Conservation (phyloP, 1,140 invertebrate species). For the Tribolium castaneum region DNA sequence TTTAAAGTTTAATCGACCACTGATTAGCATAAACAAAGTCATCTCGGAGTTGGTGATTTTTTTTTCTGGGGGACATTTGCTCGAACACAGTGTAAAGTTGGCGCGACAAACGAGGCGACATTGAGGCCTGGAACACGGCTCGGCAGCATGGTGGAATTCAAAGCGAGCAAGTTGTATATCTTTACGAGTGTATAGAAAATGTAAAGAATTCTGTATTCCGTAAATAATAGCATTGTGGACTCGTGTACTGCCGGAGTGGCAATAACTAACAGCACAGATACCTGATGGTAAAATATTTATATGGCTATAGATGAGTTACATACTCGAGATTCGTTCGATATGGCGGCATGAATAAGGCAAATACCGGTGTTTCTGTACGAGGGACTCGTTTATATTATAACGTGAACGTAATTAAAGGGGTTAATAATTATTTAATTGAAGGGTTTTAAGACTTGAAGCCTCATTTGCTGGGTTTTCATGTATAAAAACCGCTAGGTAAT, state of each 20-base stretch:
- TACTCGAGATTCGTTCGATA: slow-evolving; percentile 41
- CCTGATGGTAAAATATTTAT: slow-evolving; percentile 45
- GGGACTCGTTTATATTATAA: neutral
- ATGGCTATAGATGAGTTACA: slow-evolving; percentile 47
- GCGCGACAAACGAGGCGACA: slow-evolving; percentile 5
- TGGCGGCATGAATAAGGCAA: neutral
- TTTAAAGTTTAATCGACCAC: no score
- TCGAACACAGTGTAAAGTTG: neutral
- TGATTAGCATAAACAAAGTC: neutral
- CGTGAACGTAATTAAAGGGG: neutral
- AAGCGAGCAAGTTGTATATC: slow-evolving; percentile 43
- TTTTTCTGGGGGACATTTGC: slow-evolving; percentile 2
- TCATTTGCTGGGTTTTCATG: slow-evolving; percentile 8
- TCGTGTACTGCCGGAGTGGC: slow-evolving; percentile 51
- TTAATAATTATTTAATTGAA: slow-evolving; percentile 12
- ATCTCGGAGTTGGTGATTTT: neutral
- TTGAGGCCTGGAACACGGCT: slow-evolving; percentile 36
- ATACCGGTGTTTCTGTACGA: neutral
- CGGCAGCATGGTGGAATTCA: slow-evolving; percentile 44
- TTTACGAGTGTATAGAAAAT: slow-evolving; percentile 47
- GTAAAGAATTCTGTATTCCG: slow-evolving; percentile 52
- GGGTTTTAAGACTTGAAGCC: neutral
- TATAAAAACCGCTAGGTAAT: slow-evolving; percentile 18
- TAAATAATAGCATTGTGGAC: slow-evolving; percentile 55
- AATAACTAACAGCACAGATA: slow-evolving; percentile 42